A percentile compares a stretch with the other conserved stretches of the same genome.
These are phyloP conservation scores for Diploptera punctata DNA, from an alignment of 2,888 invertebrate genomes.

Conservation along the genomic window DNA sequence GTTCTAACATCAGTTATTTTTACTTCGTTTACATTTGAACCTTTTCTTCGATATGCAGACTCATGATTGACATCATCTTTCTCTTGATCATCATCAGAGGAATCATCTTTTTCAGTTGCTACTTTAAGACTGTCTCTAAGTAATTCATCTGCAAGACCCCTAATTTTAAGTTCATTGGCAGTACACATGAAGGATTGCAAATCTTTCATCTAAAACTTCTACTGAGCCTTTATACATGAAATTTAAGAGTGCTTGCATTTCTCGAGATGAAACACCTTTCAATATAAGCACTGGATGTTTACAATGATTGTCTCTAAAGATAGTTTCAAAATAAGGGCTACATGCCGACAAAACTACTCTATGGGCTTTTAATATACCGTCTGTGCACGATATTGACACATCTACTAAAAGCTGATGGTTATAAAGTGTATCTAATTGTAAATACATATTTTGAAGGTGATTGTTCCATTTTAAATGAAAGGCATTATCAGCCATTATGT, in stretches of 20 bases:
- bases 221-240: constrained; percentile 76
- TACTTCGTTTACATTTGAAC: not conserved
- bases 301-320: constrained; percentile 76
- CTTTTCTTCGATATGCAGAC: not conserved
- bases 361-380: constrained; percentile 73
- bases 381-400: constrained; percentile 74
- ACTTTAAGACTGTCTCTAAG: constrained; percentile 40
- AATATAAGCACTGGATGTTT: constrained; percentile 76
- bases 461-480: constrained; percentile 76
- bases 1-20: constrained; percentile 7
- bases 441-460: constrained; percentile 74
- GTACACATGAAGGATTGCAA: constrained; percentile 69
- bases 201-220: constrained; percentile 68
- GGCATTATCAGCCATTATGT: constrained; percentile 65
- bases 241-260: constrained; percentile 71
- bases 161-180: constrained; percentile 71
- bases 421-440: constrained; percentile 72
- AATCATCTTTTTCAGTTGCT: not conserved
- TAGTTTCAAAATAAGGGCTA: constrained; percentile 77
- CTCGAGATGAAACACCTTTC: constrained; percentile 66
- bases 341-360: constrained; percentile 77
- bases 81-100: not conserved
- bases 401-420: constrained; percentile 73
- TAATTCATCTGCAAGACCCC: constrained; percentile 60
- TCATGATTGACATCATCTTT: too few relatives aligned